phyloP scores from a whole-genome alignment of 92 coral and sea anemone genomes.

The Scolanthus callimorphus region DNA sequence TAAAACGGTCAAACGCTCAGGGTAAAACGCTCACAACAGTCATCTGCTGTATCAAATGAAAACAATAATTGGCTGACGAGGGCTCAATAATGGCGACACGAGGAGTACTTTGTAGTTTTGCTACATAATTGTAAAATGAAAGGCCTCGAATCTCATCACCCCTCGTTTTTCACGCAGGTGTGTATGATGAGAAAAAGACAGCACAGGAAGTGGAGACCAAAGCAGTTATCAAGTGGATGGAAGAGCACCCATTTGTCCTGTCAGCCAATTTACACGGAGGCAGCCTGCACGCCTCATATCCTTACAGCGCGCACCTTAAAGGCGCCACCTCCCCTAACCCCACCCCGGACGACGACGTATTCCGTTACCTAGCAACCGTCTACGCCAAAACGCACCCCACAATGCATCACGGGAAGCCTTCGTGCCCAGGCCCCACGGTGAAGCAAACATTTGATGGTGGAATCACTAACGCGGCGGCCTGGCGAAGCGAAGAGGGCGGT shows the following conservation, averaged over 20 bases:
- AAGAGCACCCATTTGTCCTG: slow-evolving; percentile 73
- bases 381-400: slow-evolving; percentile 89
- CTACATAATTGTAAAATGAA: too few species aligned
- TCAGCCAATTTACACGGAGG: slow-evolving; percentile 94
- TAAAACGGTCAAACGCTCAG: too few species aligned
- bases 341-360: slow-evolving; percentile 87
- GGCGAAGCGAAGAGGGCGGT: slow-evolving; percentile 53
- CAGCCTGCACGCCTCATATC: slow-evolving; percentile 78
- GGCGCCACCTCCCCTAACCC: slow-evolving; percentile 55
- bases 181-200: slow-evolving; percentile 32
- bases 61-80: too few species aligned
- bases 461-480: slow-evolving; percentile 78
- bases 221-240: slow-evolving; percentile 78
- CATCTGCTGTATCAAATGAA: too few species aligned
- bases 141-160: too few species aligned
- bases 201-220: slow-evolving; percentile 65
- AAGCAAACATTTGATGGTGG: slow-evolving; percentile 74
- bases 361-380: slow-evolving; percentile 75
- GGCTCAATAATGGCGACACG: too few species aligned
- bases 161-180: slow-evolving; percentile 28
- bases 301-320: slow-evolving; percentile 69
- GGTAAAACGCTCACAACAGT: too few species aligned
- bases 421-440: slow-evolving; percentile 89
- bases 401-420: slow-evolving; percentile 96
- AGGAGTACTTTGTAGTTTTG: too few species aligned